These are phyloP conservation scores for Papilio protenor DNA, from an alignment of 2,888 invertebrate species.

Conservation along the genomic window DNA sequence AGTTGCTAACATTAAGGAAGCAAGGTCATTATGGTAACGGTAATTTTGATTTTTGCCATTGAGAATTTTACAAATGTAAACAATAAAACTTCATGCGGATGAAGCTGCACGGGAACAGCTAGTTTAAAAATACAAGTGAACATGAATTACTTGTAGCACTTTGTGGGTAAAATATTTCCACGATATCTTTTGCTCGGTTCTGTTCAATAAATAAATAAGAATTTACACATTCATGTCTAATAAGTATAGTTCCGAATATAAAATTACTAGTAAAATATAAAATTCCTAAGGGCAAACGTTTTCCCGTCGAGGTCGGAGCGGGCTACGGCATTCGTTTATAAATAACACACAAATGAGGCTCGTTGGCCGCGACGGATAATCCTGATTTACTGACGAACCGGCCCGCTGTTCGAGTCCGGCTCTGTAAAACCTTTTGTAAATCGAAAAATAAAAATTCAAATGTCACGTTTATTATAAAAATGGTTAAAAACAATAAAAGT, in stretches of 20 bases:
- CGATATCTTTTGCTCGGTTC: background rate
- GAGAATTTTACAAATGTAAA: no score
- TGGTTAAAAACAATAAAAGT: conserved; percentile 3
- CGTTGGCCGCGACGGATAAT: conserved; percentile 69
- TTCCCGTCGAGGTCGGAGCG: conserved; percentile 58
- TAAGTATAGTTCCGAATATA: conserved; percentile 18
- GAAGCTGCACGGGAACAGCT: no score
- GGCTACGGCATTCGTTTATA: conserved; percentile 71
- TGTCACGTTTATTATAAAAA: conserved; percentile 2
- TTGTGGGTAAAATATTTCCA: background rate
- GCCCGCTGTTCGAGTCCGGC: conserved; percentile 30
- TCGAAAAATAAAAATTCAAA: conserved; percentile 25
- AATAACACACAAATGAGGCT: conserved; percentile 79
- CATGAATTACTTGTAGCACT: background rate
- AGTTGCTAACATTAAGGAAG: no score
- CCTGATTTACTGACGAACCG: conserved; percentile 77
- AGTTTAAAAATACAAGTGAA: background rate
- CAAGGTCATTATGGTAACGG: no score
- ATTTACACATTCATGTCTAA: background rate
- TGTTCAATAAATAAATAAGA: background rate
- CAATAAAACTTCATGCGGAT: no score
- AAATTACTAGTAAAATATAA: conserved; percentile 48
- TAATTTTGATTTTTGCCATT: no score
- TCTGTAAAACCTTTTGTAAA: conserved; percentile 46
- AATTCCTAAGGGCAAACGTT: conserved; percentile 55